Percentiles rank a stretch among this genome's conserved stretches.
phyloP scores from a whole-genome alignment of 2,113 vertebrate species.

The Neopipo cinnamomea region DNA sequence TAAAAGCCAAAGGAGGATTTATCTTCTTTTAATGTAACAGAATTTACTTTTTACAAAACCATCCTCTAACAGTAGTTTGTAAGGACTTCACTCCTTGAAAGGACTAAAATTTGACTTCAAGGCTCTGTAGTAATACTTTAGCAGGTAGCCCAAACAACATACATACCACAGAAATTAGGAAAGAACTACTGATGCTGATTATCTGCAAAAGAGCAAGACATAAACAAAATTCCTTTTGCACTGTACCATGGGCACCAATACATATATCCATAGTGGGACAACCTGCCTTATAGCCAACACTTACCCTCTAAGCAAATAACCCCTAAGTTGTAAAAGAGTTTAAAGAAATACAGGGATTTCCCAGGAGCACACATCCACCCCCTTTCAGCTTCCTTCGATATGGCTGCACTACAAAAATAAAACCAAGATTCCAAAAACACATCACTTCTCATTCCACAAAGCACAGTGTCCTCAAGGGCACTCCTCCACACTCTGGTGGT shows the following conservation, averaged over 20 bases:
- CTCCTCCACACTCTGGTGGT: background rate
- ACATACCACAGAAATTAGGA: background rate
- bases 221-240: background rate
- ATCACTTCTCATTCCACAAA: background rate
- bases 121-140: background rate
- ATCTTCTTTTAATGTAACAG: background rate
- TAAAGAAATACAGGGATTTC: background rate
- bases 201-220: background rate
- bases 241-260: background rate
- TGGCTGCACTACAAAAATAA: background rate
- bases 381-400: background rate
- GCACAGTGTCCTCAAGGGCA: background rate
- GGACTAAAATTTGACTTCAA: background rate
- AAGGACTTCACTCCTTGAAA: background rate
- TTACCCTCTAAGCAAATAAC: background rate
- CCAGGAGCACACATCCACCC: background rate
- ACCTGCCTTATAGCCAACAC: background rate
- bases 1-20: background rate
- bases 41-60: background rate
- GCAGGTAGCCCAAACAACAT: background rate
- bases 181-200: background rate
- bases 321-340: background rate
- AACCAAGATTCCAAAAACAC: background rate
- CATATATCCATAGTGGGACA: background rate
- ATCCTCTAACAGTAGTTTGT: background rate